Conservation (phyloP, 1,140 invertebrate genomes). For the Sitophilus oryzae region DNA sequence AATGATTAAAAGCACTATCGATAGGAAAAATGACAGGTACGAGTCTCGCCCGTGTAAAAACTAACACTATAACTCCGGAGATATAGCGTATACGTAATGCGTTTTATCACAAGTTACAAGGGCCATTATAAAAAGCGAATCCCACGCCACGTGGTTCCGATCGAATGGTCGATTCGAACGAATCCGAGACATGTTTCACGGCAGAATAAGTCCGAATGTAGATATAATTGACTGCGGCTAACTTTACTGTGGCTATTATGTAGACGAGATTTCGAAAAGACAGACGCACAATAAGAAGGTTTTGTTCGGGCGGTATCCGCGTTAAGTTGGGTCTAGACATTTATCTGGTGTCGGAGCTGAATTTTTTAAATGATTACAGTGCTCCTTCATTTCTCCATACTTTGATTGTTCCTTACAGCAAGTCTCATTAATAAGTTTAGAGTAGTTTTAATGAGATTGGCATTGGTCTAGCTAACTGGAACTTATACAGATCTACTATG, state of each 20-base stretch:
- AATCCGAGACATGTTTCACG: slow-evolving; percentile 7
- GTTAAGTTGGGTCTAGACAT: too few relatives aligned
- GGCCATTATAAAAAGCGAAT: slow-evolving; percentile 14
- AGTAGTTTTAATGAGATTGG: too few relatives aligned
- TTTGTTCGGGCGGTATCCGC: too few relatives aligned
- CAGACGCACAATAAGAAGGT: too few relatives aligned
- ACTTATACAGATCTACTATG: too few relatives aligned
- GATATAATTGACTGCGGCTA: slow-evolving; percentile 9
- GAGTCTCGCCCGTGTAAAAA: neutral
- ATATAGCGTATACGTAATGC: slow-evolving; percentile 1
- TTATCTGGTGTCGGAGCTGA: too few relatives aligned
- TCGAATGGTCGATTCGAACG: slow-evolving; percentile 6
- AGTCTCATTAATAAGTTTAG: too few relatives aligned
- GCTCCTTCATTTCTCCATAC: too few relatives aligned
- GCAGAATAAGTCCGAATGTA: slow-evolving; percentile 5
- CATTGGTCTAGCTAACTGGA: too few relatives aligned
- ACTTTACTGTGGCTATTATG: slow-evolving; percentile 1
- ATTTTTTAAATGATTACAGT: too few relatives aligned
- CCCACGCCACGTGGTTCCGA: slow-evolving; percentile 16
- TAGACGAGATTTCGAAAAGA: neutral
- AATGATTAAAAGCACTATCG: too few relatives aligned
- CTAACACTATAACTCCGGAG: neutral
- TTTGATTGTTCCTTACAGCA: too few relatives aligned
- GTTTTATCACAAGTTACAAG: slow-evolving; percentile 6
- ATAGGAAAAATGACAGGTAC: neutral